Evolutionary conservation across 2,797 vertebrate species (phyloP).

Genomic region (Gadopsis bispinosus): DNA sequence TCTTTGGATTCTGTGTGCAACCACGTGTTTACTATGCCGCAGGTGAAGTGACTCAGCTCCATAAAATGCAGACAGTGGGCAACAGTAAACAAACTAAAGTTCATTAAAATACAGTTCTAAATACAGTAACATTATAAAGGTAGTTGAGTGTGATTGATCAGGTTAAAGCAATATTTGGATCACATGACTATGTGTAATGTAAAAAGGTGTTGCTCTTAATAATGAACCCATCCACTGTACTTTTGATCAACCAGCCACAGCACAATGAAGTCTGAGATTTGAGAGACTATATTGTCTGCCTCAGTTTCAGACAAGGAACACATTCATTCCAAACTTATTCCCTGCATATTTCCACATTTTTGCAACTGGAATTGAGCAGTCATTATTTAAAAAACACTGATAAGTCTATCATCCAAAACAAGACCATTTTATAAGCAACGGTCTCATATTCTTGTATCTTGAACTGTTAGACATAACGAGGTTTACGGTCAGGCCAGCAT

Average conservation of each 20-base stretch:
- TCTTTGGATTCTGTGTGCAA: slow-evolving; percentile 28
- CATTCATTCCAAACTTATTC: slow-evolving; percentile 5
- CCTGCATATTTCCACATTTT: slow-evolving; percentile 7
- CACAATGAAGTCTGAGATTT: background rate
- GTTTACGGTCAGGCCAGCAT: slow-evolving; percentile 18
- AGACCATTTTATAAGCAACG: slow-evolving; percentile 6
- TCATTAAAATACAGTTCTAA: background rate
- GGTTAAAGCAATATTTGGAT: slow-evolving; percentile 22
- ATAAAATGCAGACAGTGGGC: slow-evolving; percentile 6
- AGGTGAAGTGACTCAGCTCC: slow-evolving; percentile 22
- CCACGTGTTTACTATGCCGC: slow-evolving; percentile 32
- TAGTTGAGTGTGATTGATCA: slow-evolving; percentile 14
- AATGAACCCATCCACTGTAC: background rate
- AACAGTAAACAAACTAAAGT: slow-evolving; percentile 15
- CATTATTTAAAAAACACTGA: slow-evolving; percentile 16
- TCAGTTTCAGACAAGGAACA: background rate
- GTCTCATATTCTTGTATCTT: slow-evolving; percentile 2
- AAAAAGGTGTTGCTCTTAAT: background rate
- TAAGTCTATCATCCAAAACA: slow-evolving; percentile 15
- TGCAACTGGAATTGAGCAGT: slow-evolving; percentile 6
- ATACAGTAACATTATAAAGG: background rate
- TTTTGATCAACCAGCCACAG: background rate
- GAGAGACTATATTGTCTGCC: background rate
- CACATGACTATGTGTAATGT: background rate
- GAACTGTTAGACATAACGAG: slow-evolving; percentile 5